Base-by-base conservation (phyloP, 2,113 vertebrate genomes). In the Chascanopsetta lugubris region DNA sequence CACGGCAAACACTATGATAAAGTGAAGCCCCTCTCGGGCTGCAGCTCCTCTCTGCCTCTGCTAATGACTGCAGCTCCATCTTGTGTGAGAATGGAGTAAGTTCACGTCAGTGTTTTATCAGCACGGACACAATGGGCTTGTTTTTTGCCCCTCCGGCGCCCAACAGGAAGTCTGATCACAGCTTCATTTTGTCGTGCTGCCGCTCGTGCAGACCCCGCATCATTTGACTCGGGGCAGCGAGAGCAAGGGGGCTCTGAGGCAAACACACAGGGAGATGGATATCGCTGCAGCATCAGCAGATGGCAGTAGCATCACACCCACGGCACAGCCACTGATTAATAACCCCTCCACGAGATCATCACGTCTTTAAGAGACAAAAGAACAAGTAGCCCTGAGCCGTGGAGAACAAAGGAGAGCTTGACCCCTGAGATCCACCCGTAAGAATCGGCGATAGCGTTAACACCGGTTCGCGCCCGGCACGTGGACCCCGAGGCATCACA, bases 271-370 rank as follows among this genome's bases (percentile, higher is more conserved):
- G 38, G 18, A 58, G 11, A 6, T 12, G 29, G 12, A 59, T 22
- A 64, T 66, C 4, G 0, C 45, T 38, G 40, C 49, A 40, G 53
- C 4, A 57, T 65, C 88, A 87, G 57, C 61, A 91, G 88, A 77
- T 80, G 89, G 87, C 88, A 89, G 89, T 89, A 90, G 85, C 67
- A 83, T 66, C 76, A 79, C 87, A 83, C 60, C 43, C 13, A 24
- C n/a, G 32, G 17, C 64, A 50, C 26, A 58, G 17, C 26, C 6
- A n/a, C 38, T 49, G 61, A 83, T 75, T 49, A 67, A 66, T 70
- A 13, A 22, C 32, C 47, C 61, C 49, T 76, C 42, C 51, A 57
- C 38, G 48, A 38, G 47, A 71, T 61, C 45, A 65, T 17, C 34
- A 47, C 18, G 45, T 63, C 9, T 61, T 49, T 65, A 27, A 46